A percentile compares a stretch with the other conserved stretches of the same genome.
These are phyloP conservation scores for Gymnogyps californianus DNA, from an alignment of 2,113 vertebrate species.

Conservation along the genomic window DNA sequence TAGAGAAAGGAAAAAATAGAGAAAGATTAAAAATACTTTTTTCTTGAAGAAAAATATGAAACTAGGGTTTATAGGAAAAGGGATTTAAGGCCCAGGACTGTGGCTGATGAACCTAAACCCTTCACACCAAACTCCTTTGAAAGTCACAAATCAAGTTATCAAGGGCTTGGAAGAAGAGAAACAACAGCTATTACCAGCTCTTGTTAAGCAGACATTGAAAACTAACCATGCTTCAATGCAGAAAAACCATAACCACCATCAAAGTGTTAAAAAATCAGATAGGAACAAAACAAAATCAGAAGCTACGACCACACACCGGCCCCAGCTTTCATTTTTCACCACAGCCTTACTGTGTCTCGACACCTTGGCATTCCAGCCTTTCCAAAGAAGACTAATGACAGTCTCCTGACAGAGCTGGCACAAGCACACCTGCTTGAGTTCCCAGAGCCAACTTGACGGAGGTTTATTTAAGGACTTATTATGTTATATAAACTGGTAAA, in stretches of 20 bases:
- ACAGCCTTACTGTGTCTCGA: not conserved
- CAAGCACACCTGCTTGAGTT: not conserved
- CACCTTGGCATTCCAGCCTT: conserved; percentile 16
- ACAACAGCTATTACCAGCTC: not conserved
- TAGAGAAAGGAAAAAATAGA: not conserved
- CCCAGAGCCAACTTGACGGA: conserved; percentile 29
- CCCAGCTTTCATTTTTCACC: not conserved
- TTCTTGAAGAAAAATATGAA: not conserved
- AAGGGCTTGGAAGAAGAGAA: not conserved
- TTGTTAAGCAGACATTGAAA: not conserved
- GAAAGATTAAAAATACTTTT: not conserved
- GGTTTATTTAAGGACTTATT: conserved; percentile 62
- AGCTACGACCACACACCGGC: not conserved
- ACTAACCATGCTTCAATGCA: not conserved
- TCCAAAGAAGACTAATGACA: conserved; percentile 29
- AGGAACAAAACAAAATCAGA: not conserved
- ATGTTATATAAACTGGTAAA: conserved; percentile 58
- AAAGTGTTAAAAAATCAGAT: not conserved
- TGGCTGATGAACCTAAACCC: not conserved
- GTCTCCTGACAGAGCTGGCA: conserved; percentile 22
- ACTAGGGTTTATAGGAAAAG: not conserved
- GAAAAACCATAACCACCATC: not conserved
- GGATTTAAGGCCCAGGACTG: not conserved
- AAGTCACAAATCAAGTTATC: not conserved
- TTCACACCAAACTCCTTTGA: not conserved